Percentiles rank a stretch among this genome's conserved stretches.
Conservation (phyloP, 2,888 invertebrate species). For the Phanerotoma sp. region DNA sequence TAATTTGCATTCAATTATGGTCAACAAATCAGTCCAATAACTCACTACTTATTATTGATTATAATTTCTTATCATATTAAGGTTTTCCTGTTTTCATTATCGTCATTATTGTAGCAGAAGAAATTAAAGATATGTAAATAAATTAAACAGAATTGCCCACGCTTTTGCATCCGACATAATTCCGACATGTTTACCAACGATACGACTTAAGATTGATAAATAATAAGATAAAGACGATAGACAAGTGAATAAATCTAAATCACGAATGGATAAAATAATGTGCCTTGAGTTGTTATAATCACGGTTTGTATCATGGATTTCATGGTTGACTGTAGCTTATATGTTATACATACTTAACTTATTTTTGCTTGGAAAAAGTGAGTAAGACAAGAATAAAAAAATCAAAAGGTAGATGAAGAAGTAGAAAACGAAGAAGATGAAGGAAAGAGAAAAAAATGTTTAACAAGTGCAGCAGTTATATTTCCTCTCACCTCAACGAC, state of each 20-base stretch:
- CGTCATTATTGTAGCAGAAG: not conserved
- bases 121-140: not conserved
- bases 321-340: conserved; percentile 11
- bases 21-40: too few relatives aligned
- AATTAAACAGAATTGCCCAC: too few relatives aligned
- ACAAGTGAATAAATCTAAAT: conserved; percentile 10
- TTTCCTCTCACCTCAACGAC: conserved; percentile 15
- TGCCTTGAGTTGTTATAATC: conserved; percentile 33
- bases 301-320: conserved; percentile 32
- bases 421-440: not conserved
- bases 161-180: conserved; percentile 16
- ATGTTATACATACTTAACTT: too few relatives aligned
- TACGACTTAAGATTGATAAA: conserved; percentile 36
- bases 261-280: conserved; percentile 38
- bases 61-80: too few relatives aligned
- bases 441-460: conserved; percentile 41
- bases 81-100: not conserved
- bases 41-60: too few relatives aligned
- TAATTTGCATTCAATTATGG: too few relatives aligned
- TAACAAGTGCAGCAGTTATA: conserved; percentile 24
- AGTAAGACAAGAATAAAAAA: not conserved
- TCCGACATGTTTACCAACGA: not conserved
- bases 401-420: conserved; percentile 1
- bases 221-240: conserved; percentile 40
- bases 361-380: not conserved